Evolutionary conservation across 2,797 vertebrate genomes (phyloP).

Genomic region (Myotis daubentonii): DNA sequence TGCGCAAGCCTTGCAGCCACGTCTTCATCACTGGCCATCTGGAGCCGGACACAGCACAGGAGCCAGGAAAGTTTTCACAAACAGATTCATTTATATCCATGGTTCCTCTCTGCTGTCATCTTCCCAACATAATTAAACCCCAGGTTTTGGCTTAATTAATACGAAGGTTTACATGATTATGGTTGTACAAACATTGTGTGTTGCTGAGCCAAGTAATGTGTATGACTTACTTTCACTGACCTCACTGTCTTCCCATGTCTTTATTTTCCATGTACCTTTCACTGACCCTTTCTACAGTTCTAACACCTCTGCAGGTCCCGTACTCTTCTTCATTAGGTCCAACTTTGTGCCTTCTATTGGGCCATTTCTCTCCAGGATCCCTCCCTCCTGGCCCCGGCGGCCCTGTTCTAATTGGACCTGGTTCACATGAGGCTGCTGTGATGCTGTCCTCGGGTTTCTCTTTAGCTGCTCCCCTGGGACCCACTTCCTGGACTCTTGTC

Average conservation of each 20-base stretch:
- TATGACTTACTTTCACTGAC: background rate
- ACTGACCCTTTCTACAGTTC: background rate
- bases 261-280: background rate
- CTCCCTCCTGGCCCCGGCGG: background rate
- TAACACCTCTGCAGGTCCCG: background rate
- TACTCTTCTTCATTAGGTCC: background rate
- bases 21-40: background rate
- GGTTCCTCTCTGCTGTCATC: background rate
- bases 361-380: background rate
- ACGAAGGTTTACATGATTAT: background rate
- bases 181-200: background rate
- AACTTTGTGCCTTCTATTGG: background rate
- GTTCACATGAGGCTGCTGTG: background rate
- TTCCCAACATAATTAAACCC: background rate
- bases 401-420: background rate
- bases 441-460: background rate
- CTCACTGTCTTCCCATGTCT: background rate
- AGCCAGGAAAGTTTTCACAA: background rate
- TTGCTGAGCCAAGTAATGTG: background rate
- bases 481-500: background rate
- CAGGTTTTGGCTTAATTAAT: background rate
- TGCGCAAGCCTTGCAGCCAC: rapidly evolving
- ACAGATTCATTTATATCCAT: background rate
- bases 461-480: background rate
- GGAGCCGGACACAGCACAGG: background rate